Evolutionary conservation across 2,113 vertebrate genomes (phyloP).

Genomic region (Anolis sagrei): DNA sequence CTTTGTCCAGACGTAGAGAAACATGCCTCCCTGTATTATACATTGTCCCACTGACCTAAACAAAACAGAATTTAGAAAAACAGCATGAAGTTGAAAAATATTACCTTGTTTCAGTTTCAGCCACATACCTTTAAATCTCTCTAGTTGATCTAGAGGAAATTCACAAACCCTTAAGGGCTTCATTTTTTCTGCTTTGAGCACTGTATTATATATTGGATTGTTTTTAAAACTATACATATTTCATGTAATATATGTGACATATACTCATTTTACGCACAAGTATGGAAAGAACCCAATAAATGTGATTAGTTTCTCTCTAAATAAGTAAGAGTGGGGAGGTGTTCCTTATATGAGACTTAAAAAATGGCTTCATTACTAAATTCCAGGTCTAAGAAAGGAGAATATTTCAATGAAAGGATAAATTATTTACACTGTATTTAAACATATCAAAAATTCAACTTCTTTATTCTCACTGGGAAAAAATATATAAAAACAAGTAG

Average conservation of each 20-base stretch:
- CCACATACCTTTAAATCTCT: background rate
- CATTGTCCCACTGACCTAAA: constrained; percentile 96
- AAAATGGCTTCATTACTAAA: constrained; percentile 51
- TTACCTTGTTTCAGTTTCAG: fast-evolving
- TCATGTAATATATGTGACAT: constrained; percentile 19
- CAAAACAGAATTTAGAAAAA: constrained; percentile 18
- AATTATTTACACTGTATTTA: constrained; percentile 57
- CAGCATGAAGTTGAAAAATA: constrained; percentile 4
- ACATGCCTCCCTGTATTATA: constrained; percentile 98
- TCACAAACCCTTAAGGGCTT: constrained; percentile 29
- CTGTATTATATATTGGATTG: constrained; percentile 36
- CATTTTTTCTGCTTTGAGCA: constrained; percentile 33
- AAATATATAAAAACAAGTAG: constrained; percentile 57
- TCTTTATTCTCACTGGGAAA: constrained; percentile 21
- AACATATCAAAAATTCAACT: constrained; percentile 54
- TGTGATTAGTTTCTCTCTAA: constrained; percentile 40
- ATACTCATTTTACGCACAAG: constrained; percentile 40
- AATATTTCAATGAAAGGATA: constrained; percentile 48
- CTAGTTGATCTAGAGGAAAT: background rate
- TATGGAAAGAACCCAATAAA: constrained; percentile 23
- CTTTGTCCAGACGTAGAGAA: constrained; percentile 95
- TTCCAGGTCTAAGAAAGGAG: constrained; percentile 44
- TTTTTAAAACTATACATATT: constrained; percentile 53
- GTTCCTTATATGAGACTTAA: constrained; percentile 47
- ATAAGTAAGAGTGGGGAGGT: constrained; percentile 42